Percentiles rank a stretch among this genome's conserved stretches.
These are phyloP conservation scores for Phrynocephalus vlangalii DNA, from an alignment of 2,797 vertebrate genomes.

Conservation along the genomic window DNA sequence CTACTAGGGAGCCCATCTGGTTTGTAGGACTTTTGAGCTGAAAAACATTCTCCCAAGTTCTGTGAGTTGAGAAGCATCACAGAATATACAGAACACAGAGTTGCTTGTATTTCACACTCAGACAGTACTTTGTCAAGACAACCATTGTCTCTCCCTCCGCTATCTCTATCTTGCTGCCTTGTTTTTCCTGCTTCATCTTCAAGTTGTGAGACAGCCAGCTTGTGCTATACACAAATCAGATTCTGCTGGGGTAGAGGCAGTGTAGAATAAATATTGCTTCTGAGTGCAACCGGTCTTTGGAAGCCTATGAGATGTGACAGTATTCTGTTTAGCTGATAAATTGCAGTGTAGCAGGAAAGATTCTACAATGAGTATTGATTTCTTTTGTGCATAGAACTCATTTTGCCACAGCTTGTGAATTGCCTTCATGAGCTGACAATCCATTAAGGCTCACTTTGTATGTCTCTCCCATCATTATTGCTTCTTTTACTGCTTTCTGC, in stretches of 20 bases:
- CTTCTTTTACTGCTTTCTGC: slow-evolving; percentile 75
- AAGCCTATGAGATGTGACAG: slow-evolving; percentile 73
- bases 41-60: too few relatives aligned
- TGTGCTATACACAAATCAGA: slow-evolving; percentile 20
- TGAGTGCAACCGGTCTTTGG: slow-evolving; percentile 51
- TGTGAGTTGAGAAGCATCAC: not conserved
- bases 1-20: not conserved
- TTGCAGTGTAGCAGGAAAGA: slow-evolving; percentile 75
- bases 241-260: slow-evolving; percentile 32
- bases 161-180: slow-evolving; percentile 29
- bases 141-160: not conserved
- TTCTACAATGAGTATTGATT: slow-evolving; percentile 82
- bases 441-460: slow-evolving; percentile 84
- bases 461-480: slow-evolving; percentile 79
- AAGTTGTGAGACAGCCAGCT: accelerated
- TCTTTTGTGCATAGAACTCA: slow-evolving; percentile 78
- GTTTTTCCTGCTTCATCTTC: slow-evolving; percentile 23
- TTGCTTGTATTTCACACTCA: accelerated
- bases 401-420: slow-evolving; percentile 82
- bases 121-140: accelerated
- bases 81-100: not conserved
- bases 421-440: slow-evolving; percentile 78
- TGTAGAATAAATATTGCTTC: slow-evolving; percentile 51
- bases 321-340: slow-evolving; percentile 77
- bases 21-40: not conserved